These are phyloP conservation scores for Lithophane socia DNA, from an alignment of 2,888 invertebrate genomes.

Conservation along the genomic window DNA sequence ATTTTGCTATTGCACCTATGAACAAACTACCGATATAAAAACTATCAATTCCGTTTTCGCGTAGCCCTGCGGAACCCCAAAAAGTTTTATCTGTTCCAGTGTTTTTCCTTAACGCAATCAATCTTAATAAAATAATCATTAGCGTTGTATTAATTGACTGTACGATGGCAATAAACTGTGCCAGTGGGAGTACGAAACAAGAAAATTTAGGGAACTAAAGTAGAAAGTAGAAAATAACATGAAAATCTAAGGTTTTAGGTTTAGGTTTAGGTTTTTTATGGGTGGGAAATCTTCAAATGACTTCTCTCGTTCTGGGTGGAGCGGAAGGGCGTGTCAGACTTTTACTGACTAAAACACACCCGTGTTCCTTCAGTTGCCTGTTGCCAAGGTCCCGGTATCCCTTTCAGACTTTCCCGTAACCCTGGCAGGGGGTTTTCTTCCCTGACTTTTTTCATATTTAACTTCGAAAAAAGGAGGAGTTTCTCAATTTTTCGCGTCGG, in stretches of 20 bases:
- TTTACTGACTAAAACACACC: too few species aligned
- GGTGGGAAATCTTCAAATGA: too few species aligned
- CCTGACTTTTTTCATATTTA: background rate
- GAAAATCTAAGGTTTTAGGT: too few species aligned
- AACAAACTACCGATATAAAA: too few species aligned
- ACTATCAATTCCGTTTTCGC: background rate
- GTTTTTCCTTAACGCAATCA: constrained; percentile 30
- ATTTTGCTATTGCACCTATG: background rate
- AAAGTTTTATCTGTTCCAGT: constrained; percentile 11
- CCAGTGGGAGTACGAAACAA: background rate
- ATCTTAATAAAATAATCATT: constrained; percentile 57
- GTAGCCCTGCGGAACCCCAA: background rate
- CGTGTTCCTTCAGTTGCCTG: too few species aligned
- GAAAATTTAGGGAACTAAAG: background rate
- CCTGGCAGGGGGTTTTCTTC: too few species aligned
- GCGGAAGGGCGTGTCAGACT: too few species aligned
- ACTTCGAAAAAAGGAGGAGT: background rate
- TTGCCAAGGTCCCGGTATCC: too few species aligned
- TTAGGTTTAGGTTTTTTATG: too few species aligned
- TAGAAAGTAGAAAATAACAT: too few species aligned
- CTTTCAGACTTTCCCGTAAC: too few species aligned
- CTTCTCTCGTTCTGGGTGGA: too few species aligned
- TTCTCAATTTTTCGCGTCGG: fast-evolving
- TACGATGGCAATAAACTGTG: constrained; percentile 30
- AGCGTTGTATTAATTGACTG: constrained; percentile 28